Evolutionary conservation across 1,140 invertebrate species (phyloP).

Genomic region (Trissolcus basalis): DNA sequence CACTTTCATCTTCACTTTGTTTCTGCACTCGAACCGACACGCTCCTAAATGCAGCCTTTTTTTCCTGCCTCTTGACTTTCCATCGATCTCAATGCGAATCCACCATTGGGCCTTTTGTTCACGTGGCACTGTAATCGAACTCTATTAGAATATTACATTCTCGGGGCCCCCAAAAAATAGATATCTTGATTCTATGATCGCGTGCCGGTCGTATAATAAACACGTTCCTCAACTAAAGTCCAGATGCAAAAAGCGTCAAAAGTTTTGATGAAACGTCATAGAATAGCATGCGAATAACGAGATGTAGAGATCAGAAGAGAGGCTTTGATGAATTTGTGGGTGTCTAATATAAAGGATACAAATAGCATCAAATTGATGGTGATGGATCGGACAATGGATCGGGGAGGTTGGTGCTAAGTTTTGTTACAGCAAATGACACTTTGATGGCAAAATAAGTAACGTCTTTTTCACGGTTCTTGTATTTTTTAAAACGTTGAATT

Average conservation of each 20-base stretch:
- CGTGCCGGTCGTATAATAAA: constrained; percentile 34
- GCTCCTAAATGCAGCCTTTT: constrained; percentile 22
- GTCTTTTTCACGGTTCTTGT: too few species aligned
- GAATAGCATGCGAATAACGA: constrained; percentile 3
- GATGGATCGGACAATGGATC: too few species aligned
- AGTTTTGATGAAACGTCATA: not conserved
- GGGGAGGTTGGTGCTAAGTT: too few species aligned
- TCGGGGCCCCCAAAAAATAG: constrained; percentile 13
- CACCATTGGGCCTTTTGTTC: constrained; percentile 21
- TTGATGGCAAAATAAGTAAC: too few species aligned
- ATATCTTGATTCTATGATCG: constrained; percentile 35
- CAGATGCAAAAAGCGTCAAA: constrained; percentile 4
- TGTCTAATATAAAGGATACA: not conserved
- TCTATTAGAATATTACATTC: constrained; percentile 33
- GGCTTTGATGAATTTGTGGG: constrained; percentile 5
- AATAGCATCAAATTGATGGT: too few species aligned
- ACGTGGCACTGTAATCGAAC: constrained; percentile 29
- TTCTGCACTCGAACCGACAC: constrained; percentile 35
- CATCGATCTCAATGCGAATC: constrained; percentile 32
- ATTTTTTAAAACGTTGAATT: too few species aligned
- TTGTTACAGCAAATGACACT: too few species aligned
- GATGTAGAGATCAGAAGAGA: not conserved
- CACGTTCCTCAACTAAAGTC: constrained; percentile 2
- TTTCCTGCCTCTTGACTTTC: constrained; percentile 13
- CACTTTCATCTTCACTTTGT: constrained; percentile 37